Percentiles rank a stretch among this genome's conserved stretches.
phyloP scores from a whole-genome alignment of 2,113 vertebrate genomes.

The Spheniscus mendiculus region DNA sequence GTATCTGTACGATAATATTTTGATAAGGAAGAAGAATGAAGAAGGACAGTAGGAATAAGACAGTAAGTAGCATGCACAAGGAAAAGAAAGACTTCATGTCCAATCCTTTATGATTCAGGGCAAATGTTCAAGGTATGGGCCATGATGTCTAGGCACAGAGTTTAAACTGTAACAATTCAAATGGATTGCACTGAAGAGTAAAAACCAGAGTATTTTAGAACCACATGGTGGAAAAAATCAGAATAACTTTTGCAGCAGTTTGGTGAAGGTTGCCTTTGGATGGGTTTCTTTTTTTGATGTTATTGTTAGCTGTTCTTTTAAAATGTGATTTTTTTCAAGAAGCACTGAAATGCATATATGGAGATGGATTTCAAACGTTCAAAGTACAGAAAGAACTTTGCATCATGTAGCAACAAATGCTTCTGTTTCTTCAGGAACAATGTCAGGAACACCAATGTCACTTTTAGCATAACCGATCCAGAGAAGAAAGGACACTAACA shows the following conservation, averaged over 20 bases:
- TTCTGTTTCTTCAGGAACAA: neutral
- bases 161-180: neutral
- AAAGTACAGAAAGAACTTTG: neutral
- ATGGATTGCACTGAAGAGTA: neutral
- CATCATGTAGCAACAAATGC: neutral
- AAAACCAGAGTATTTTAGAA: neutral
- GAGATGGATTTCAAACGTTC: neutral
- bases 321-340: neutral
- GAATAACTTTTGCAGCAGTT: neutral
- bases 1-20: neutral
- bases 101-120: neutral
- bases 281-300: neutral
- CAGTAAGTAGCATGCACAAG: neutral
- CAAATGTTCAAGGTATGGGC: neutral
- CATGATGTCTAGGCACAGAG: neutral
- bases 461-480: neutral
- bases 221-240: accelerated
- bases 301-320: neutral
- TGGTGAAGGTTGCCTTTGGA: neutral
- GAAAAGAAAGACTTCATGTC: neutral
- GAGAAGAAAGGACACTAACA: neutral
- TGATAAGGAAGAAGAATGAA: neutral
- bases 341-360: neutral
- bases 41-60: neutral
- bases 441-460: neutral